Percentiles rank a stretch among this genome's conserved stretches.
These are phyloP conservation scores for Melinopterus prodromus DNA, from an alignment of 2,888 invertebrate genomes.

Conservation along the genomic window DNA sequence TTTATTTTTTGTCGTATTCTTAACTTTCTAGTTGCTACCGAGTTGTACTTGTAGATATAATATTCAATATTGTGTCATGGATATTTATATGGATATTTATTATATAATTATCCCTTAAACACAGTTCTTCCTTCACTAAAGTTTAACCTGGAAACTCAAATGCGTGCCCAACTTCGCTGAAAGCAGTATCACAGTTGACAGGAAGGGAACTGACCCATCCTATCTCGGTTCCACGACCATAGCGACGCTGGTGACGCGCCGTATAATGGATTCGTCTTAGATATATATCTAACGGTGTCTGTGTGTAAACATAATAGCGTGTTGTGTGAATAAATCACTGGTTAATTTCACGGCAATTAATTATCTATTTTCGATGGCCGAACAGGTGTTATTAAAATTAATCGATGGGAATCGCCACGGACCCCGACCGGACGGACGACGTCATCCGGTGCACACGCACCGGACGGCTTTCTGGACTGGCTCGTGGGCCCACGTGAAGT, in stretches of 20 bases:
- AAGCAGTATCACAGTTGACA: too few species aligned
- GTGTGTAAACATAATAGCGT: constrained; percentile 19
- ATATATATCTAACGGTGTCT: background rate
- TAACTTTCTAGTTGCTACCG: too few species aligned
- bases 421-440: constrained; percentile 14
- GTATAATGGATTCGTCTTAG: background rate
- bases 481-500: constrained; percentile 44
- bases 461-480: constrained; percentile 11
- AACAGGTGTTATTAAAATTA: constrained; percentile 38
- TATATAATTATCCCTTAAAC: too few species aligned
- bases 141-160: too few species aligned
- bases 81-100: too few species aligned
- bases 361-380: constrained; percentile 26
- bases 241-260: background rate
- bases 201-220: background rate
- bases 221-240: background rate
- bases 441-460: constrained; percentile 10
- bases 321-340: constrained; percentile 19
- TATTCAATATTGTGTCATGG: too few species aligned
- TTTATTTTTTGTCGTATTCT: too few species aligned
- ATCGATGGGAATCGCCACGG: constrained; percentile 33
- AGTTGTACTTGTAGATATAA: too few species aligned
- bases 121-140: too few species aligned
- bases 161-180: too few species aligned
- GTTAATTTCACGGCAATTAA: constrained; percentile 24